Percentiles rank a stretch among this genome's conserved stretches.
Conservation (phyloP, 2,113 vertebrate genomes). For the Mobula hypostoma region DNA sequence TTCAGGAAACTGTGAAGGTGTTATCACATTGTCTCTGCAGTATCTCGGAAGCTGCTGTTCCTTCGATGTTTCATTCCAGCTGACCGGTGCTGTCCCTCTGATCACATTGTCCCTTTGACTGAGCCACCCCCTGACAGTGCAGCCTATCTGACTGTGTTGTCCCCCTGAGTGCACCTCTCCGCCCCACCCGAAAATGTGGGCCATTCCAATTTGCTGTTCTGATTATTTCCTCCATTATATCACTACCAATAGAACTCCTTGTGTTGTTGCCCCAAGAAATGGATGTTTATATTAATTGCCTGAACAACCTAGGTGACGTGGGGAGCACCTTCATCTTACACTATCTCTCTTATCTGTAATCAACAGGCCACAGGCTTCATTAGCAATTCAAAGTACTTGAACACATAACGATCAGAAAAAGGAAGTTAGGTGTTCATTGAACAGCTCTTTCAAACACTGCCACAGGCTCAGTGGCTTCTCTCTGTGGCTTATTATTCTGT, state of each 20-base stretch:
- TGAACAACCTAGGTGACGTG: background rate
- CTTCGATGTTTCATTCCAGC: background rate
- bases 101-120: background rate
- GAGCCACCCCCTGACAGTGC: background rate
- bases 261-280: background rate
- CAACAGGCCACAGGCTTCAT: background rate
- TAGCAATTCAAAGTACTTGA: background rate
- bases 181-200: too few relatives aligned
- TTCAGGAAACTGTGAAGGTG: background rate
- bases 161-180: background rate
- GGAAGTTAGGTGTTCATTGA: background rate
- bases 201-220: too few relatives aligned
- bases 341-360: background rate
- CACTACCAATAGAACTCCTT: background rate
- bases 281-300: background rate
- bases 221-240: background rate
- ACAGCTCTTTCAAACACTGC: background rate
- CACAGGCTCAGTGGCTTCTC: background rate
- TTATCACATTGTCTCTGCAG: background rate
- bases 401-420: background rate
- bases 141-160: background rate
- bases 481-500: background rate
- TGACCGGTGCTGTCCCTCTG: background rate
- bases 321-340: background rate
- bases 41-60: background rate